Conservation (phyloP, 2,888 invertebrate genomes). For the Ligdia adustata region DNA sequence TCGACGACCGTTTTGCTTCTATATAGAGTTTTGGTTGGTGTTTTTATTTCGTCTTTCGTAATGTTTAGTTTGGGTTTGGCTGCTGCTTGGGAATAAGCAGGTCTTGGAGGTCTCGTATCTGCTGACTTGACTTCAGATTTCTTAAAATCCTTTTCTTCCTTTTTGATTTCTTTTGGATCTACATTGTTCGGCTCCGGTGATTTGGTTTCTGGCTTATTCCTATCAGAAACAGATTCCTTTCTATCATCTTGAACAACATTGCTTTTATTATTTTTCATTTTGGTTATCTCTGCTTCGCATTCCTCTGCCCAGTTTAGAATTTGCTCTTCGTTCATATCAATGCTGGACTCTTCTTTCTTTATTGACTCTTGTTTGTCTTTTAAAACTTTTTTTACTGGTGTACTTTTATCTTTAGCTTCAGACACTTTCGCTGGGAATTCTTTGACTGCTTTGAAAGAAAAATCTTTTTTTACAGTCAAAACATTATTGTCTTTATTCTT, state of each 20-base stretch:
- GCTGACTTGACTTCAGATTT: slow-evolving; percentile 50
- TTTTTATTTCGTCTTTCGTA: slow-evolving; percentile 64
- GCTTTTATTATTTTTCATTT: slow-evolving; percentile 1
- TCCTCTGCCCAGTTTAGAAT: slow-evolving; percentile 12
- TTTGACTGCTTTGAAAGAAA: slow-evolving; percentile 14
- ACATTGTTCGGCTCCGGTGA: slow-evolving; percentile 5
- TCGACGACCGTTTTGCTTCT: slow-evolving; percentile 78
- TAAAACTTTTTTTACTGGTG: slow-evolving; percentile 1
- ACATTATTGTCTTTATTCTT: slow-evolving; percentile 25
- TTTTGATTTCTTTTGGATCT: slow-evolving; percentile 13
- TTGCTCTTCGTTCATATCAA: slow-evolving; percentile 9
- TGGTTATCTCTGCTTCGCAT: slow-evolving; percentile 9
- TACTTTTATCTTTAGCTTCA: slow-evolving; percentile 50
- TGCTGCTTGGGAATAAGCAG: slow-evolving; percentile 80
- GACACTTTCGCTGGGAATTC: slow-evolving; percentile 37
- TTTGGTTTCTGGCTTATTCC: slow-evolving; percentile 9
- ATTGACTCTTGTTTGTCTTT: slow-evolving; percentile 15
- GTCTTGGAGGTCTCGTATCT: slow-evolving; percentile 56
- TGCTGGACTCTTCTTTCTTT: slow-evolving; percentile 12
- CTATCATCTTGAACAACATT: neutral
- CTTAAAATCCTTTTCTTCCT: slow-evolving; percentile 52
- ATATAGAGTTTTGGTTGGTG: slow-evolving; percentile 52
- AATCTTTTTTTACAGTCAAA: slow-evolving; percentile 8
- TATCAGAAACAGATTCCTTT: slow-evolving; percentile 1
- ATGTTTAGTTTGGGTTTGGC: slow-evolving; percentile 73